Conservation (phyloP, 2,888 invertebrate genomes). For the Caenorhabditis virilis region DNA sequence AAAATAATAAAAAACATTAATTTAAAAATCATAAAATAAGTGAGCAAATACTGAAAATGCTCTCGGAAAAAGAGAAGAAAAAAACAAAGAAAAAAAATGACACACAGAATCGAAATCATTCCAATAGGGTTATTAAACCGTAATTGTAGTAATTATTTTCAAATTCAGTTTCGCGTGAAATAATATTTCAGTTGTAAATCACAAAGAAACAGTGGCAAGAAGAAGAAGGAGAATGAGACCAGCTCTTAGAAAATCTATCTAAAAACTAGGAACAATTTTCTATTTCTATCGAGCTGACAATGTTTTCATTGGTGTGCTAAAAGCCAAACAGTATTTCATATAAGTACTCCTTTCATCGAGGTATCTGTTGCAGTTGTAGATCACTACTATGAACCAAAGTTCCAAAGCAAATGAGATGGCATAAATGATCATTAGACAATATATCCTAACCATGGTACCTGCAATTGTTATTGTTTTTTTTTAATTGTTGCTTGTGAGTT, state of each 20-base stretch:
- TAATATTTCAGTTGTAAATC: too few relatives aligned
- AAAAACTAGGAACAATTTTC: not conserved
- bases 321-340: slow-evolving; percentile 67
- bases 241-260: not conserved
- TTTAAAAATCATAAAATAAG: too few relatives aligned
- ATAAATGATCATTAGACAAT: slow-evolving; percentile 58
- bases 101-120: slow-evolving; percentile 9
- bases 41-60: too few relatives aligned
- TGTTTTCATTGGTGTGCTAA: slow-evolving; percentile 67
- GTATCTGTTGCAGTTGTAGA: slow-evolving; percentile 65
- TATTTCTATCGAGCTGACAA: slow-evolving; percentile 48
- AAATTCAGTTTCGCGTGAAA: too few relatives aligned
- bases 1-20: too few relatives aligned
- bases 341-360: slow-evolving; percentile 63
- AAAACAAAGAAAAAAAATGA: not conserved
- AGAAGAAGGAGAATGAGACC: slow-evolving; percentile 3
- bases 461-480: slow-evolving; percentile 9
- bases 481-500: too few relatives aligned
- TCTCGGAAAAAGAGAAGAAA: too few relatives aligned
- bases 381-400: slow-evolving; percentile 62
- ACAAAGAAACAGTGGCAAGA: slow-evolving; percentile 10
- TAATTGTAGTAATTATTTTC: slow-evolving; percentile 12
- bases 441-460: slow-evolving; percentile 59
- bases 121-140: slow-evolving; percentile 22
- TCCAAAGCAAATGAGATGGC: slow-evolving; percentile 57